Percentiles rank a stretch among this genome's conserved stretches.
These are phyloP conservation scores for Stichodactyla mertensii DNA, from an alignment of 64 coral and sea anemone genomes.

Conservation along the genomic window DNA sequence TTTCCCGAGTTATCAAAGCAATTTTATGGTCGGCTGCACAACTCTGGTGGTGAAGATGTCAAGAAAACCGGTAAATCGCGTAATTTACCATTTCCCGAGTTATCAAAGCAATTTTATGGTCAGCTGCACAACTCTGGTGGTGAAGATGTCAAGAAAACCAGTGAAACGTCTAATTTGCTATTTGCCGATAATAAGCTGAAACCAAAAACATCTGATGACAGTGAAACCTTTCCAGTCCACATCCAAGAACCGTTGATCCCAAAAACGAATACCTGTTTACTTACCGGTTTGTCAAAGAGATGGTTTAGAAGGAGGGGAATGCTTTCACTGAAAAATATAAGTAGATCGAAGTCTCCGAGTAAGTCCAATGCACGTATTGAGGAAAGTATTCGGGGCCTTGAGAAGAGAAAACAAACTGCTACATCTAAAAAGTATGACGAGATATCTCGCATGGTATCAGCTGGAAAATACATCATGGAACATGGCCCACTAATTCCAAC, in stretches of 20 bases:
- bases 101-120: no score
- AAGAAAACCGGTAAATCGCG: no score
- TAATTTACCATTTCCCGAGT: no score
- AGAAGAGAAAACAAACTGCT: not conserved
- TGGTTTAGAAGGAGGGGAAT: constrained; percentile 48
- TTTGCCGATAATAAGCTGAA: no score
- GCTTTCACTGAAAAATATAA: constrained; percentile 30
- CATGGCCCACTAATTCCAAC: not conserved
- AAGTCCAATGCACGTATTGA: not conserved
- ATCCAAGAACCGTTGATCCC: no score
- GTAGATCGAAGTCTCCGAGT: constrained; percentile 1
- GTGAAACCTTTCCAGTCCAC: no score
- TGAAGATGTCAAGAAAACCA: constrained; percentile 29
- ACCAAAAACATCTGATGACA: no score
- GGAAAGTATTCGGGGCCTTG: not conserved
- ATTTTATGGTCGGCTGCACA: no score
- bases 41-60: no score
- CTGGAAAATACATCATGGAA: not conserved
- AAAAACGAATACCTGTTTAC: not conserved
- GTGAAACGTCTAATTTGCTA: not conserved
- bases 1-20: no score
- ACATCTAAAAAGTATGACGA: not conserved
- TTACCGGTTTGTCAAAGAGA: constrained; percentile 16
- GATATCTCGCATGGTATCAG: not conserved
- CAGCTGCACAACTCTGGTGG: no score